A percentile compares a stretch with the other conserved stretches of the same genome.
Evolutionary conservation across 2,797 vertebrate genomes (phyloP).

Genomic region (Hylomyscus alleni): DNA sequence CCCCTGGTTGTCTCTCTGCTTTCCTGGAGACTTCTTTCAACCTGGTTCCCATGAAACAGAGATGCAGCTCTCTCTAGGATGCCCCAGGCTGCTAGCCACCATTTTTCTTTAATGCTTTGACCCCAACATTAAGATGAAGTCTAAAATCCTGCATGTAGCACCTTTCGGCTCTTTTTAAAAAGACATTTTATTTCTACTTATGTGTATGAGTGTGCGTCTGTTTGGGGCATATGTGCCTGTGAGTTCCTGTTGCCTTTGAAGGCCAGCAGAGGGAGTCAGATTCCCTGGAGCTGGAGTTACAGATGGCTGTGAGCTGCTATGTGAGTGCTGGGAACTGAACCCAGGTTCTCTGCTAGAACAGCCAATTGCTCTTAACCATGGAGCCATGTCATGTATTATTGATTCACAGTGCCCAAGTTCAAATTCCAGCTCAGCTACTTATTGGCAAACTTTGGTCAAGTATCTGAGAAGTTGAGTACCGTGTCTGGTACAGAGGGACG

Average conservation of each 20-base stretch:
- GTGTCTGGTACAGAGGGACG: neutral
- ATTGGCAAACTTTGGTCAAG: neutral
- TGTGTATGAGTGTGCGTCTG: too few species aligned
- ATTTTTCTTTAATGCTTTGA: conserved; percentile 18
- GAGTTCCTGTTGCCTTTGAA: neutral
- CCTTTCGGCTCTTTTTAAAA: too few species aligned
- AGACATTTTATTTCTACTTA: neutral
- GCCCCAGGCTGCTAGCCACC: neutral
- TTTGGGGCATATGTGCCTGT: neutral
- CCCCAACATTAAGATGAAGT: neutral
- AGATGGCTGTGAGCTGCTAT: neutral
- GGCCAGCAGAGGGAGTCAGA: neutral
- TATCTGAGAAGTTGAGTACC: neutral
- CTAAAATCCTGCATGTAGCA: neutral
- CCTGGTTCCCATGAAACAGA: neutral
- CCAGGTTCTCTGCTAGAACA: neutral
- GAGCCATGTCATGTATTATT: neutral
- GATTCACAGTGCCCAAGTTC: neutral
- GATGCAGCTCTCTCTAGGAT: conserved; percentile 41
- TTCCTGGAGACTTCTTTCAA: neutral
- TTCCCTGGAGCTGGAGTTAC: neutral
- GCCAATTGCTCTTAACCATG: neutral
- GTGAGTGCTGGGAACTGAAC: neutral
- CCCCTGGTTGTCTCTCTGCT: neutral
- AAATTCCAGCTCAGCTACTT: neutral